phyloP scores from a whole-genome alignment of 2,113 vertebrate species.

The Ptilorrhoa leucosticta region DNA sequence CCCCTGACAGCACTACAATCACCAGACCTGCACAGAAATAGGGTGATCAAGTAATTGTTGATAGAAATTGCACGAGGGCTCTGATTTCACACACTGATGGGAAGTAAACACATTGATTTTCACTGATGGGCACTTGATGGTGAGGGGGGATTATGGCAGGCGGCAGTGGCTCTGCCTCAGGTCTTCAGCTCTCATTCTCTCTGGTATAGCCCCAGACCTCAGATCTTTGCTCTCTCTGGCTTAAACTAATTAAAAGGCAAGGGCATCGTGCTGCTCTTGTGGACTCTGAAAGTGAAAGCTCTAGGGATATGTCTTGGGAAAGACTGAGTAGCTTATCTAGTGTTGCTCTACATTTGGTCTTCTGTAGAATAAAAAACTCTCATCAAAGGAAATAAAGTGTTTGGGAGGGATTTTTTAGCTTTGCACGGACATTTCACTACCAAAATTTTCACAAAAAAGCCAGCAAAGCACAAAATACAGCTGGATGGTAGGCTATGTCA shows the following conservation, averaged over 20 bases:
- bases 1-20: background rate
- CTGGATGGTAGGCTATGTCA: background rate
- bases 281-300: background rate
- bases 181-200: background rate
- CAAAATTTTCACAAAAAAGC: too few relatives aligned
- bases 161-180: background rate
- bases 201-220: background rate
- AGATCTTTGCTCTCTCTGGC: background rate
- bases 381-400: background rate
- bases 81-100: background rate
- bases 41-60: background rate
- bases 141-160: too few relatives aligned
- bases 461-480: background rate
- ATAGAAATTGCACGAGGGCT: background rate
- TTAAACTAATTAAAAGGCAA: constrained; percentile 11
- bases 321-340: background rate
- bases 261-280: background rate
- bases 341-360: background rate
- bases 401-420: background rate
- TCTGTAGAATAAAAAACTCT: background rate
- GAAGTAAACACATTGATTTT: background rate
- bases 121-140: background rate
- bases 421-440: background rate
- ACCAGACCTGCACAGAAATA: background rate
- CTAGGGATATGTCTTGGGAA: background rate